phyloP scores from a whole-genome alignment of 2,113 vertebrate genomes.

The Uria aalge region DNA sequence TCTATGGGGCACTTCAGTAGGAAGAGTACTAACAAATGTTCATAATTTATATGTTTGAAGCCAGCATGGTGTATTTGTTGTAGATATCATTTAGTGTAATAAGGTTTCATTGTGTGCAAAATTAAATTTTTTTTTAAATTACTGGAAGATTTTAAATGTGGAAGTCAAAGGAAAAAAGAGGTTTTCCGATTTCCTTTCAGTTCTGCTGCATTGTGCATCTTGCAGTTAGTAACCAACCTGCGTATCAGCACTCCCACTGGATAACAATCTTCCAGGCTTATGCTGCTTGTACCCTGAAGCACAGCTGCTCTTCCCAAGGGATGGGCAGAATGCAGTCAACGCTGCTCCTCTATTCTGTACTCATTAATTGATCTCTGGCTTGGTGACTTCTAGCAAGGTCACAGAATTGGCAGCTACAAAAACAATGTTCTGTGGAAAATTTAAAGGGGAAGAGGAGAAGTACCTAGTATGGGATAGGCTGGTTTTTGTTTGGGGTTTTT shows the following conservation, averaged over 20 bases:
- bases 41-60: not conserved
- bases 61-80: not conserved
- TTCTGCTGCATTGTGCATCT: slow-evolving; percentile 5
- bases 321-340: not conserved
- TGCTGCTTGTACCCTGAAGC: not conserved
- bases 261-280: not conserved
- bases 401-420: not conserved
- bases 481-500: not conserved
- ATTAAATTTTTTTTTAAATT: not conserved
- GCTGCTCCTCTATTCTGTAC: not conserved
- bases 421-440: not conserved
- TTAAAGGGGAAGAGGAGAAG: slow-evolving; percentile 34
- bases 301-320: not conserved
- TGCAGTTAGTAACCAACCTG: not conserved
- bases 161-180: not conserved
- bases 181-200: not conserved
- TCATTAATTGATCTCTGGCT: slow-evolving; percentile 63
- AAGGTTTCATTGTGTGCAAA: not conserved
- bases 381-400: slow-evolving; percentile 66
- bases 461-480: not conserved
- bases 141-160: not conserved
- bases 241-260: not conserved
- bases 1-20: not conserved
- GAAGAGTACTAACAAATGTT: not conserved
- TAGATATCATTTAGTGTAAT: not conserved